Evolutionary conservation across 1,140 invertebrate genomes (phyloP), one percentile per base, ranked within the genome.

Genomic region (Caenorhabditis briggsae): DNA sequence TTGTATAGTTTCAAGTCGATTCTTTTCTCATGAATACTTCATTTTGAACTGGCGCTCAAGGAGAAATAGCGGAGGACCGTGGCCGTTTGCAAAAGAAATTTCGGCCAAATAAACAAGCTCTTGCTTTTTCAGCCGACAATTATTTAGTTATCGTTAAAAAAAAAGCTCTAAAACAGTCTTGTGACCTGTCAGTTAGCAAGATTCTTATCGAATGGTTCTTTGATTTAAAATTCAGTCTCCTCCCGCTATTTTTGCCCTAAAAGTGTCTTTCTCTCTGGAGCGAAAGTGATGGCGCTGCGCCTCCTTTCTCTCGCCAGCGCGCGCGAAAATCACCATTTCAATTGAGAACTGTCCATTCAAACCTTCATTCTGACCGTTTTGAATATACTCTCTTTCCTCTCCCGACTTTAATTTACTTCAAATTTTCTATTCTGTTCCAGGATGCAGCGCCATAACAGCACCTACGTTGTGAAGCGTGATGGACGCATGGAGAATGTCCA

Each of bases 401-500:
- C 59, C 20, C n/a, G n/a, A 61, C n/a, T 50, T 61, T 6, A 61
- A 14, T 50, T 33, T 7, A 65, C 58, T 41, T 83, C 9, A 53
- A 53, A 53, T 6, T 53, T 53, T 16, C 2, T 53, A 53, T 53
- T 53, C 5, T 2, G 5, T 53, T 11, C 11, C 50, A 53, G 9
- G 9, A 88, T 89, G 86, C 74, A 83, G n/a, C 85, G 88, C 0
- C 46, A 83, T 20, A 82, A 59, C 41, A 92, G 93, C 82, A 93
- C 93, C 90, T 93, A 88, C 88, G 93, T 94, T 20, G 56, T 94
- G 18, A 94, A 94, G 86, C 85, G 93, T 23, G 97, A 96, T 94
- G 97, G 96, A 0, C 94, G 96, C n/a, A 95, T 95, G 91, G 97
- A 99, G 93, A 95, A 95, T 90, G 96, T 99, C 5, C 96, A 97